phyloP scores from a whole-genome alignment of 2,113 vertebrate species.

The Antennarius striatus region DNA sequence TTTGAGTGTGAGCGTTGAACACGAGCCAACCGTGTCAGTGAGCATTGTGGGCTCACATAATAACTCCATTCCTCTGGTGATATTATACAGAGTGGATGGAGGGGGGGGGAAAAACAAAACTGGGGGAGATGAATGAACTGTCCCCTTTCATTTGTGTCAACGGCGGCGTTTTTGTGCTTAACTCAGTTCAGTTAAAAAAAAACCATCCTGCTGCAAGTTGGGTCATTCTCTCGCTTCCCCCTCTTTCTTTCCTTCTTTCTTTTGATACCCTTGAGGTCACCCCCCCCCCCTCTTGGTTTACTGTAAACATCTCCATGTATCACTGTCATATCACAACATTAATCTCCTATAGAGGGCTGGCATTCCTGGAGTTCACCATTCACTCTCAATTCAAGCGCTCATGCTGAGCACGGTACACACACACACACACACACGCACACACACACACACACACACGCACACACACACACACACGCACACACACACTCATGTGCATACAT shows the following conservation, averaged over 20 bases:
- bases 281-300: slow-evolving; percentile 44
- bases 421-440: slow-evolving; percentile 30
- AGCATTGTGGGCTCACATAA: slow-evolving; percentile 52
- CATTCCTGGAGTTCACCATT: slow-evolving; percentile 57
- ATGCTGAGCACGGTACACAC: slow-evolving; percentile 41
- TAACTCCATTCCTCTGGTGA: slow-evolving; percentile 55
- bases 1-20: slow-evolving; percentile 55
- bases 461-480: slow-evolving; percentile 5
- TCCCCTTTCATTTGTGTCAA: slow-evolving; percentile 31
- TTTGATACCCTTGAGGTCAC: slow-evolving; percentile 33
- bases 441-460: slow-evolving; percentile 13
- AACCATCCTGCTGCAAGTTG: slow-evolving; percentile 39
- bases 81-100: slow-evolving; percentile 46
- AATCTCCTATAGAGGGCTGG: slow-evolving; percentile 54
- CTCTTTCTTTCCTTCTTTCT: slow-evolving; percentile 22
- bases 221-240: slow-evolving; percentile 9
- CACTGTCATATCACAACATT: slow-evolving; percentile 77
- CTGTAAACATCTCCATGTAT: slow-evolving; percentile 78
- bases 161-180: slow-evolving; percentile 30
- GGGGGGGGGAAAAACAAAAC: background rate
- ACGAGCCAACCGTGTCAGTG: slow-evolving; percentile 56
- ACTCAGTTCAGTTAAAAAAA: slow-evolving; percentile 39
- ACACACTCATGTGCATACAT: slow-evolving; percentile 13
- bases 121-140: slow-evolving; percentile 54
- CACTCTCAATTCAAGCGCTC: slow-evolving; percentile 43